Evolutionary conservation across 2,888 invertebrate species (phyloP).

Genomic region (Neoitamus cyanurus): DNA sequence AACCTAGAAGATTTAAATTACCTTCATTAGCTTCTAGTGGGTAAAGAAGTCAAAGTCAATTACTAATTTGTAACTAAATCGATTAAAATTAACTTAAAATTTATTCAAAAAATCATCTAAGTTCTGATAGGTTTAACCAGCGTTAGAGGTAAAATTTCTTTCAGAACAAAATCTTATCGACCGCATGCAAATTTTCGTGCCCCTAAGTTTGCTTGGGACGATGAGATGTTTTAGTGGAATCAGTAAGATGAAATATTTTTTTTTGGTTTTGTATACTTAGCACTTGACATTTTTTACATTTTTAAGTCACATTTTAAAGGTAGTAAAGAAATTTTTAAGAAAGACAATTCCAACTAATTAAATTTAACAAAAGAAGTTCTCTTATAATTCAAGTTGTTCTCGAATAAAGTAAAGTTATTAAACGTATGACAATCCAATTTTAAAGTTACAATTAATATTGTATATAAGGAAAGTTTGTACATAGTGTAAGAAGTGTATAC

Average conservation of each 20-base stretch:
- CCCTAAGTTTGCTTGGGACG: slow-evolving; percentile 50
- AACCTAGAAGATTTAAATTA: background rate
- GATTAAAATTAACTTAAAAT: background rate
- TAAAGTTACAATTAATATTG: slow-evolving; percentile 22
- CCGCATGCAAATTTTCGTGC: slow-evolving; percentile 50
- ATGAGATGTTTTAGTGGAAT: slow-evolving; percentile 3
- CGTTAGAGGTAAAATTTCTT: background rate
- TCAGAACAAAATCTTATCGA: slow-evolving; percentile 32
- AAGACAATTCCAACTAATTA: background rate
- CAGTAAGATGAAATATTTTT: background rate
- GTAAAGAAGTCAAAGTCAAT: slow-evolving; percentile 40
- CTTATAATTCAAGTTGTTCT: background rate
- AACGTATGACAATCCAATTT: slow-evolving; percentile 60
- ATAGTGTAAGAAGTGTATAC: slow-evolving; percentile 34
- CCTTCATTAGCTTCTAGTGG: background rate
- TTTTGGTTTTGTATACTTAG: background rate
- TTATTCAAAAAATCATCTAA: background rate
- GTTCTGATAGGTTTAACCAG: background rate
- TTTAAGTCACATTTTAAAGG: background rate
- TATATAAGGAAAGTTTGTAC: slow-evolving; percentile 27
- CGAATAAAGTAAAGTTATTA: slow-evolving; percentile 45
- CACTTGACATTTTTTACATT: background rate
- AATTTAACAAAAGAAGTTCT: slow-evolving; percentile 20
- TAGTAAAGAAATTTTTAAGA: background rate
- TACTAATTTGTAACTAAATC: slow-evolving; percentile 16